Evolutionary conservation across 2,797 vertebrate genomes (phyloP), one percentile per base, ranked within the genome.

Genomic region (Lacerta viridis): DNA sequence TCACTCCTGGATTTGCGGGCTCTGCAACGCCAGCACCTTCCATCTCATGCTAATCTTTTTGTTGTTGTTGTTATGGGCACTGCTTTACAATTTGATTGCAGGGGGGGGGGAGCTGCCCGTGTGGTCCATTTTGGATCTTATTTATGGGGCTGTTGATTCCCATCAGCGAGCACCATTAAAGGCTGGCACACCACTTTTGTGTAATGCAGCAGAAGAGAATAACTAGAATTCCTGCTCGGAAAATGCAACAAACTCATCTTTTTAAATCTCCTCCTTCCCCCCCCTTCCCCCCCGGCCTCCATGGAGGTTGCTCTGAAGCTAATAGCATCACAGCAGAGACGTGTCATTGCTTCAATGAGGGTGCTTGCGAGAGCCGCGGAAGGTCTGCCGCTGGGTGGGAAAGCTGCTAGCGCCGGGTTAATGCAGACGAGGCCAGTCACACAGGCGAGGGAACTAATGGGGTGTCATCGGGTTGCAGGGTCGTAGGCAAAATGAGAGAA

Each of bases 131-230:
- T 82, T 85, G 92, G 92, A 85, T 89, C 92, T 95, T 90, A 72
- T 93, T 92, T 92, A 89, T 89, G 90, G 88, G 72, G 46, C 86
- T 89, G 66, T 59, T 86, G 69, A 55, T 75, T 92, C 75, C 83
- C 88, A 79, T 85, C 76, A 4, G 64, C 59, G 66, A 39, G 78
- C 41, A 84, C 5, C 76, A 85, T 89, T 91, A 89, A 64, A 80
- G 39, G 87, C 88, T 89, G 33, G 86, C 77, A 18, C 61, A 91
- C 72, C 18, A n/a, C 59, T 39, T 92, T 76, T 94, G 90, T 93
- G 93, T 90, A 94, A 94, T 91, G 87, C 92, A 91, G 89, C 92
- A 92, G 92, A 94, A 95, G 85, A 94, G 77, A 93, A 84, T 88
- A 88, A 81, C 92, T 93, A 90, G 55, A 89, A 92, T 91, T 92